Conservation (phyloP, 2,888 invertebrate genomes). For the Scelioninae gen. 1 region DNA sequence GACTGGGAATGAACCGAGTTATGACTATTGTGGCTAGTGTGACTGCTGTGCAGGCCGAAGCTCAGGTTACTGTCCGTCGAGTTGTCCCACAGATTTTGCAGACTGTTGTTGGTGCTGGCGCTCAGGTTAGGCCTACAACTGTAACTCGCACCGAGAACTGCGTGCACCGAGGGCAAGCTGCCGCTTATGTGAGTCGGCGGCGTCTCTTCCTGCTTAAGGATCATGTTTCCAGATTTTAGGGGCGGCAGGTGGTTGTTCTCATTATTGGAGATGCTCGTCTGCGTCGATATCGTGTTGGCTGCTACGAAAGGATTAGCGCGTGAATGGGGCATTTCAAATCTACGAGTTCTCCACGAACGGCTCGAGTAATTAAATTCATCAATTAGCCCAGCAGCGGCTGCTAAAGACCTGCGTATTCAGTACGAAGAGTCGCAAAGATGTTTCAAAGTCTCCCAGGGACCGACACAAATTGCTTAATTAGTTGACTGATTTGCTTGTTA, state of each 20-base stretch:
- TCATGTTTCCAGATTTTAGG: conserved; percentile 80
- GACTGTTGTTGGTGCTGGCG: conserved; percentile 79
- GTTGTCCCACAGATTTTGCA: conserved; percentile 79
- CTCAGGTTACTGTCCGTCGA: conserved; percentile 77
- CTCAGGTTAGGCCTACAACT: conserved; percentile 72
- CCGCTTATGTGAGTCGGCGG: conserved; percentile 79
- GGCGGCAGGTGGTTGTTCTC: conserved; percentile 85
- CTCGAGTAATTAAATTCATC: not conserved
- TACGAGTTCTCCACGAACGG: not conserved
- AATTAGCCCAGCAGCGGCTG: not conserved
- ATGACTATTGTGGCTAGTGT: conserved; percentile 68
- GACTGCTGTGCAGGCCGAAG: conserved; percentile 74
- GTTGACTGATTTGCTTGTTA: conserved; percentile 3
- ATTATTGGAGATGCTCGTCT: conserved; percentile 82
- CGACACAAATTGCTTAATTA: conserved; percentile 10
- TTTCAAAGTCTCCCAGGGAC: too few species aligned
- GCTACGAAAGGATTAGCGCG: conserved; percentile 84
- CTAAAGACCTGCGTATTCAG: too few species aligned
- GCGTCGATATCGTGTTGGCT: conserved; percentile 78
- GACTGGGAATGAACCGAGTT: conserved; percentile 64
- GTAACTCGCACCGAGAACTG: conserved; percentile 58
- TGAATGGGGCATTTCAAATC: conserved; percentile 85
- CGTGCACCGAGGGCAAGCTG: conserved; percentile 56
- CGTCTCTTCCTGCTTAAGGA: conserved; percentile 85
- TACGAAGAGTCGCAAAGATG: too few species aligned